phyloP scores from a whole-genome alignment of 2,113 vertebrate genomes.

The Gymnorhina tibicen region DNA sequence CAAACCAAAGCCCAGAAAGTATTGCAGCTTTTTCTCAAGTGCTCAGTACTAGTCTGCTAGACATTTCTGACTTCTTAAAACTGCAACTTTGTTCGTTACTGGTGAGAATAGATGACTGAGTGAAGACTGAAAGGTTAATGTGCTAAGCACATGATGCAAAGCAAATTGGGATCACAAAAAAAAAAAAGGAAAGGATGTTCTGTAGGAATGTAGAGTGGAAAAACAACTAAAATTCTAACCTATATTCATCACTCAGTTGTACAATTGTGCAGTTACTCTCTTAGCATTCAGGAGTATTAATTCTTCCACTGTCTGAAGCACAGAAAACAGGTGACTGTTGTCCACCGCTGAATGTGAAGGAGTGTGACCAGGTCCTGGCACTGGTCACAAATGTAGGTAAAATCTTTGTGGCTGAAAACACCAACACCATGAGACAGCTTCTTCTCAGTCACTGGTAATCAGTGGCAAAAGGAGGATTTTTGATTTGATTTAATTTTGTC shows the following conservation, averaged over 20 bases:
- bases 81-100: not conserved
- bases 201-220: not conserved
- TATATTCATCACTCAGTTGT: not conserved
- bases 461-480: not conserved
- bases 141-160: not conserved
- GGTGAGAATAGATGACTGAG: not conserved
- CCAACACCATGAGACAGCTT: not conserved
- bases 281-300: not conserved
- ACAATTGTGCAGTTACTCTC: not conserved
- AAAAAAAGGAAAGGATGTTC: not conserved
- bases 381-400: not conserved
- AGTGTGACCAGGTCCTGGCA: not conserved
- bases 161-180: not conserved
- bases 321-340: not conserved
- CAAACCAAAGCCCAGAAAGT: not conserved
- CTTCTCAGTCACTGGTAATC: not conserved
- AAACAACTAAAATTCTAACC: not conserved
- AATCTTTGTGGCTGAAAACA: not conserved
- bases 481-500: not conserved
- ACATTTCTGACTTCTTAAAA: not conserved
- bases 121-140: not conserved
- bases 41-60: fast-evolving
- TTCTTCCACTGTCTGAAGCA: not conserved
- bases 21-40: not conserved
- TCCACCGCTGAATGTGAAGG: fast-evolving